Conservation (phyloP, 2,888 invertebrate species). For the Nomada fucata region DNA sequence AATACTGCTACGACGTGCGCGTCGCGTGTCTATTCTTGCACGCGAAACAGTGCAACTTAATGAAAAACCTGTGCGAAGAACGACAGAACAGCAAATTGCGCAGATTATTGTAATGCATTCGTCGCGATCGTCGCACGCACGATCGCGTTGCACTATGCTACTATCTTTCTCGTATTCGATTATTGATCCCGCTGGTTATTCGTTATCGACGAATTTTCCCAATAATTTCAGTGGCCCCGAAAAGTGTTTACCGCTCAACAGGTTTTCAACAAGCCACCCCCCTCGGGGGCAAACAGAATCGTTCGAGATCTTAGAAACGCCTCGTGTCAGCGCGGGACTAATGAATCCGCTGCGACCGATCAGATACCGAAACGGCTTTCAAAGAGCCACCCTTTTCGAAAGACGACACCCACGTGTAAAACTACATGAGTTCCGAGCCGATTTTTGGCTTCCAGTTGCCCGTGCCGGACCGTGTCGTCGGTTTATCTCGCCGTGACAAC, state of each 20-base stretch:
- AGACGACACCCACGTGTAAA: slow-evolving; percentile 31
- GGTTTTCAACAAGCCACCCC: too few species aligned
- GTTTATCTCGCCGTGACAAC: slow-evolving; percentile 60
- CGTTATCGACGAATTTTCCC: too few species aligned
- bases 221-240: background rate
- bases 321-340: slow-evolving; percentile 20
- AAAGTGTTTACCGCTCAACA: background rate
- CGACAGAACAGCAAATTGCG: too few species aligned
- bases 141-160: too few species aligned
- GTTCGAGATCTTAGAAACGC: background rate
- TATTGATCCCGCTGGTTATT: too few species aligned
- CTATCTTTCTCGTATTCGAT: too few species aligned
- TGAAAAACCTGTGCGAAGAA: too few species aligned
- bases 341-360: slow-evolving; percentile 9
- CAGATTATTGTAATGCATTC: too few species aligned
- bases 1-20: too few species aligned
- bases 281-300: background rate
- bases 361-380: slow-evolving; percentile 1
- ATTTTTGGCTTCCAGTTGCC: slow-evolving; percentile 25
- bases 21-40: too few species aligned
- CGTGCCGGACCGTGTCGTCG: slow-evolving; percentile 44
- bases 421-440: slow-evolving; percentile 7
- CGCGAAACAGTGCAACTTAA: too few species aligned
- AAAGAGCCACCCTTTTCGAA: slow-evolving; percentile 6
- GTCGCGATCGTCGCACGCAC: too few species aligned